phyloP scores from a whole-genome alignment of 2,888 invertebrate genomes.

The Eupeodes latifasciatus region DNA sequence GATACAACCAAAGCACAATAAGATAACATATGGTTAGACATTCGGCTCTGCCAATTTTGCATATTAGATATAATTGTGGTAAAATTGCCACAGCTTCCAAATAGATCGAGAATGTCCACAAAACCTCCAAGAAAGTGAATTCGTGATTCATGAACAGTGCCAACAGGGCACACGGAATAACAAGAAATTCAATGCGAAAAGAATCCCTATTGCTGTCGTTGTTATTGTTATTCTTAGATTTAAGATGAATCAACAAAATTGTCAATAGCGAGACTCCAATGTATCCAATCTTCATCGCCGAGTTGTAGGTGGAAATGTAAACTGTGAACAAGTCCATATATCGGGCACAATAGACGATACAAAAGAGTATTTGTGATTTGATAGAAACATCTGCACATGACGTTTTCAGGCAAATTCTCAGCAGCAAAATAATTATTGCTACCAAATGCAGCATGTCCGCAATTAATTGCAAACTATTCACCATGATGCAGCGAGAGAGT shows the following conservation, averaged over 20 bases:
- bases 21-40: constrained; percentile 98
- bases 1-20: constrained; percentile 96
- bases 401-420: constrained; percentile 99
- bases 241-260: constrained; percentile 97
- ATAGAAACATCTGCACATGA: constrained; percentile 99
- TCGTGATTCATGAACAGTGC: constrained; percentile 98
- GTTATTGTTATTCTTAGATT: constrained; percentile 96
- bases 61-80: constrained; percentile 99
- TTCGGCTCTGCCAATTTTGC: constrained; percentile 99
- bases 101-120: constrained; percentile 99
- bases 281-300: constrained; percentile 97
- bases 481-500: constrained; percentile 81
- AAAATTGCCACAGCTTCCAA: constrained; percentile 99
- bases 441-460: constrained; percentile 99
- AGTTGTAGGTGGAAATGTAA: constrained; percentile 97
- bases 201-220: constrained; percentile 98
- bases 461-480: constrained; percentile 99
- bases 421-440: constrained; percentile 96
- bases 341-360: constrained; percentile 95
- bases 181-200: constrained; percentile 98
- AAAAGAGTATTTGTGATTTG: constrained; percentile 97
- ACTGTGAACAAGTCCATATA: constrained; percentile 98
- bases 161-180: constrained; percentile 93
- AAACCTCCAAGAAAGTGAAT: constrained; percentile 95
- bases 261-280: constrained; percentile 94